These are phyloP conservation scores for Bombus vancouverensis DNA, from an alignment of 1,140 invertebrate genomes.

Conservation along the genomic window DNA sequence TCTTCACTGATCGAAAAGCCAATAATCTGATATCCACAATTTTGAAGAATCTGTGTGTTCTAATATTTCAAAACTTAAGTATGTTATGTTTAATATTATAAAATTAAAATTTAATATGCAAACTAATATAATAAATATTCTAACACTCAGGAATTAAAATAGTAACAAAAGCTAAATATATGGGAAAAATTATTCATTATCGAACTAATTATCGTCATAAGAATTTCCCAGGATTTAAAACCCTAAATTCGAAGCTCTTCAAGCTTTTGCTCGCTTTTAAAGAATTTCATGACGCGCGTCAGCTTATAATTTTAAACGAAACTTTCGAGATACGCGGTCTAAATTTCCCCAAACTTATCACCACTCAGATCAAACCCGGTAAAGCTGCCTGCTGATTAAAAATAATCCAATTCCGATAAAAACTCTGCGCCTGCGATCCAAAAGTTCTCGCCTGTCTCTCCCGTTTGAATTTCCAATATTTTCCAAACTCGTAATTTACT, in stretches of 20 bases:
- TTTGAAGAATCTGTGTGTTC: too few relatives aligned
- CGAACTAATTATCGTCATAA: too few relatives aligned
- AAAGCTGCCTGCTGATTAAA: neutral
- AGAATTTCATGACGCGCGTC: neutral
- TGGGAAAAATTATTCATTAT: too few relatives aligned
- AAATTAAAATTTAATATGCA: too few relatives aligned
- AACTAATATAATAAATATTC: too few relatives aligned
- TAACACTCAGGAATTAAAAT: too few relatives aligned
- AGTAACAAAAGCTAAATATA: too few relatives aligned
- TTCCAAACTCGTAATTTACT: neutral
- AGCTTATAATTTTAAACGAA: neutral
- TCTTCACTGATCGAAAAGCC: too few relatives aligned
- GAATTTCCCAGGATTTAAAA: neutral
- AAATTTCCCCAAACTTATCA: neutral
- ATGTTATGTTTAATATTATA: too few relatives aligned
- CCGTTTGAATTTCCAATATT: neutral
- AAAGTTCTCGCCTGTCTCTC: neutral
- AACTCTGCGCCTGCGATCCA: neutral
- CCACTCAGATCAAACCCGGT: neutral
- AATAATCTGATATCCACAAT: too few relatives aligned
- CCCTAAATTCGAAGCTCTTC: neutral
- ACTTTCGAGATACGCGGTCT: neutral
- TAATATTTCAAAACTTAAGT: too few relatives aligned
- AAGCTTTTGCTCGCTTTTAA: neutral
- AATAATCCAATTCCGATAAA: neutral